Percentiles rank a stretch among this genome's conserved stretches.
Conservation (phyloP, 30 jellyfish, hydroid and myxozoan genomes). For the Aurelia coerulea region DNA sequence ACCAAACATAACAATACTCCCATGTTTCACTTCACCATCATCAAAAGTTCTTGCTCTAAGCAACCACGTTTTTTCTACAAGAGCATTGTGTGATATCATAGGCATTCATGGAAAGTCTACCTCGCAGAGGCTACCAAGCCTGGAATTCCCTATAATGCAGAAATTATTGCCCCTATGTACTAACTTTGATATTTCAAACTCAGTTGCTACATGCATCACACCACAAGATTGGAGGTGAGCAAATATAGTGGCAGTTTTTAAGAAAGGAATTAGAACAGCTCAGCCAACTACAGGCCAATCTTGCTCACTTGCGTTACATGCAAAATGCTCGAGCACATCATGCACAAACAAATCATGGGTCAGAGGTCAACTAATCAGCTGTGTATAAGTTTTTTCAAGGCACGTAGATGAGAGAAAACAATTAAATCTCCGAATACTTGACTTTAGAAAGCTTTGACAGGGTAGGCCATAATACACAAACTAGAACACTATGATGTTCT, state of each 20-base stretch:
- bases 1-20: not conserved
- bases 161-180: conserved; percentile 19
- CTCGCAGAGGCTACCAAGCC: not conserved
- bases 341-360: conserved; percentile 10
- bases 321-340: conserved; percentile 44
- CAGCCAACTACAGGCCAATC: conserved; percentile 49
- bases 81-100: not conserved
- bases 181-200: conserved; percentile 26
- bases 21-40: not conserved
- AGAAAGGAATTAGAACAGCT: conserved; percentile 37
- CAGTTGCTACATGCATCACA: conserved; percentile 32
- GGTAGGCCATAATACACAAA: too few species aligned
- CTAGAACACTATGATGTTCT: too few species aligned
- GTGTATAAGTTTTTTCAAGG: not conserved
- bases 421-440: too few species aligned
- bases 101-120: not conserved
- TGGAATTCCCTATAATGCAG: not conserved
- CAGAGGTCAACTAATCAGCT: not conserved
- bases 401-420: too few species aligned
- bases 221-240: conserved; percentile 50
- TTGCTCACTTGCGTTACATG: conserved; percentile 33
- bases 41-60: too few species aligned
- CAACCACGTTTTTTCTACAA: not conserved
- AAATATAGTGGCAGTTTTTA: conserved; percentile 27
- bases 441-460: too few species aligned